phyloP scores from a whole-genome alignment of 2,797 vertebrate species.

The Oreonectes daqikongensis region DNA sequence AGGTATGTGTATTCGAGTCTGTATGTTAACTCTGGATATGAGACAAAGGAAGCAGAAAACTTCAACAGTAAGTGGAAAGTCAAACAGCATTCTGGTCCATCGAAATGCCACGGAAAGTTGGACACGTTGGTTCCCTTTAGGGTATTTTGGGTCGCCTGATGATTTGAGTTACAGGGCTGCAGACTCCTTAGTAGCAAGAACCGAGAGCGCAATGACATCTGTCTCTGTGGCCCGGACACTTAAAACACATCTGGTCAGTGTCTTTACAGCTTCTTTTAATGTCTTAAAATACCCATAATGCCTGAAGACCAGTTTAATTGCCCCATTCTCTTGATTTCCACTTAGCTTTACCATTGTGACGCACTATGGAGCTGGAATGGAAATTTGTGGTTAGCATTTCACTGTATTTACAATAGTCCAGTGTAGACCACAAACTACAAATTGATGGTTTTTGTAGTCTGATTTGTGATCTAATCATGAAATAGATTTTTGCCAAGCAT shows the following conservation, averaged over 20 bases:
- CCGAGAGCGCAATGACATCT: conserved; percentile 42
- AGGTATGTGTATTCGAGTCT: conserved; percentile 22
- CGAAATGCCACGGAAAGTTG: conserved; percentile 64
- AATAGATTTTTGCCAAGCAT: background rate
- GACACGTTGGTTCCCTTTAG: conserved; percentile 66
- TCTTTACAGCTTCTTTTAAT: conserved; percentile 33
- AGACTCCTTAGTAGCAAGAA: conserved; percentile 70
- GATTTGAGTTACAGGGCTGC: conserved; percentile 57
- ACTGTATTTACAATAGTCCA: conserved; percentile 9
- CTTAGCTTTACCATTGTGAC: conserved; percentile 10
- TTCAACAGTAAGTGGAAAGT: conserved; percentile 67
- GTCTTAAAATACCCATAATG: conserved; percentile 26
- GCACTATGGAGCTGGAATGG: conserved; percentile 28
- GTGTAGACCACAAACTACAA: conserved; percentile 16
- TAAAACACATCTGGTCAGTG: conserved; percentile 35
- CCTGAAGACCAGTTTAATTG: conserved; percentile 7
- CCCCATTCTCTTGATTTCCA: background rate
- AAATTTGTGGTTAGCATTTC: conserved; percentile 25
- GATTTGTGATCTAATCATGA: background rate
- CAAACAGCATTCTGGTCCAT: conserved; percentile 68
- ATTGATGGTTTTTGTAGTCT: background rate
- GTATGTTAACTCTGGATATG: conserved; percentile 68
- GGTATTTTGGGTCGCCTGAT: conserved; percentile 64
- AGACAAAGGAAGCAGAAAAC: conserved; percentile 62
- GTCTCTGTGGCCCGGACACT: conserved; percentile 28